A percentile compares a stretch with the other conserved stretches of the same genome.
These are phyloP conservation scores for Drosophila obscura DNA, from an alignment of 1,140 invertebrate genomes.

Conservation along the genomic window DNA sequence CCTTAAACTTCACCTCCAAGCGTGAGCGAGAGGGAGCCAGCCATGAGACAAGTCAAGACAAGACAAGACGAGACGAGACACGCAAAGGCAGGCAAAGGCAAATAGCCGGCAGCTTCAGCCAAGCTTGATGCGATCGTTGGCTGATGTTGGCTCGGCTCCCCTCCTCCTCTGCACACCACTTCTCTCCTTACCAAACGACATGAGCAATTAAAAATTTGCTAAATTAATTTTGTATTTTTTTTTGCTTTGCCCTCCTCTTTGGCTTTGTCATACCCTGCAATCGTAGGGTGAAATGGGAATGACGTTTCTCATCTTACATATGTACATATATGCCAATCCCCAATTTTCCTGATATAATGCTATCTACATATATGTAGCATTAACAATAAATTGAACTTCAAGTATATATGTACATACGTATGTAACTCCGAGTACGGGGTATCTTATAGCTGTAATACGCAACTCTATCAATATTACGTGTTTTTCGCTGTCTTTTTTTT, in stretches of 20 bases:
- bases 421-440: no score
- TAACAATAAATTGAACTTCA: no score
- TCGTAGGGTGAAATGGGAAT: no score
- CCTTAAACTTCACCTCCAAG: constrained; percentile 73
- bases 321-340: no score
- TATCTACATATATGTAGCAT: no score
- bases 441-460: no score
- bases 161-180: no score
- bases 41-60: constrained; percentile 31
- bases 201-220: constrained; percentile 82
- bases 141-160: neutral
- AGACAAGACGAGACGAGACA: constrained; percentile 13
- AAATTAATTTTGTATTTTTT: constrained; percentile 79
- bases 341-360: no score
- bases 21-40: constrained; percentile 44
- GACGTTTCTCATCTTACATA: no score
- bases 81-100: constrained; percentile 26
- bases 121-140: constrained; percentile 51
- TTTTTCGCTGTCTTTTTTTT: constrained; percentile 7
- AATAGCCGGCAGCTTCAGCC: constrained; percentile 46
- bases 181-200: constrained; percentile 61
- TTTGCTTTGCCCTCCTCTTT: constrained; percentile 23
- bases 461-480: neutral
- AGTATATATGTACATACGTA: no score
- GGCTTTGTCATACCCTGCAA: no score